Evolutionary conservation across 2,113 vertebrate species (phyloP).

Genomic region (Varanus komodoensis): DNA sequence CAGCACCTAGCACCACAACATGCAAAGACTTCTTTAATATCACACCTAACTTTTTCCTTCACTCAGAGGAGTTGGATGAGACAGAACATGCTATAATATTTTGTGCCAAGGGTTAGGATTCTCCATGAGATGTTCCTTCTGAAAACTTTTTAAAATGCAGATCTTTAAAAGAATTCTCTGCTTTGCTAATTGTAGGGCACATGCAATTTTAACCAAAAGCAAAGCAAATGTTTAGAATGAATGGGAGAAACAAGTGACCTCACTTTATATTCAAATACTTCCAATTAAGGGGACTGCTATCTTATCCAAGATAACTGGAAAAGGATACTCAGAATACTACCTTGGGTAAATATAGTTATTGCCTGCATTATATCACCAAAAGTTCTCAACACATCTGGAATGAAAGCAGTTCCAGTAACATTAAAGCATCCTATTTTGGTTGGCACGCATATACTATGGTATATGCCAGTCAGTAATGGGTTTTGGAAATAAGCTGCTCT

Average conservation of each 20-base stretch:
- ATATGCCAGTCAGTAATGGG: slow-evolving; percentile 91
- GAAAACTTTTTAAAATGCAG: neutral
- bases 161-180: neutral
- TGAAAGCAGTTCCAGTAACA: slow-evolving; percentile 84
- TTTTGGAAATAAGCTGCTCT: slow-evolving; percentile 81
- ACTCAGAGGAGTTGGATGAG: neutral
- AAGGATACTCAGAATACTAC: slow-evolving; percentile 69
- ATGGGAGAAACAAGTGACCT: slow-evolving; percentile 50
- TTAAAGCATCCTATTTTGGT: slow-evolving; percentile 84
- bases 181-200: rapidly evolving
- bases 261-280: slow-evolving; percentile 44
- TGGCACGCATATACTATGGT: slow-evolving; percentile 81
- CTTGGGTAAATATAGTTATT: slow-evolving; percentile 82
- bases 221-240: slow-evolving; percentile 10
- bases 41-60: neutral
- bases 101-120: neutral
- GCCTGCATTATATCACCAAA: slow-evolving; percentile 83
- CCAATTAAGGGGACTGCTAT: slow-evolving; percentile 69
- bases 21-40: neutral
- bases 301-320: slow-evolving; percentile 71
- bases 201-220: neutral
- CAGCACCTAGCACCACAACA: neutral
- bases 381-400: slow-evolving; percentile 83
- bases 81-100: rapidly evolving
- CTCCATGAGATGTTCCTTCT: neutral